phyloP scores from a whole-genome alignment of 1,140 invertebrate genomes.

The Cardiocondyla obscurior region DNA sequence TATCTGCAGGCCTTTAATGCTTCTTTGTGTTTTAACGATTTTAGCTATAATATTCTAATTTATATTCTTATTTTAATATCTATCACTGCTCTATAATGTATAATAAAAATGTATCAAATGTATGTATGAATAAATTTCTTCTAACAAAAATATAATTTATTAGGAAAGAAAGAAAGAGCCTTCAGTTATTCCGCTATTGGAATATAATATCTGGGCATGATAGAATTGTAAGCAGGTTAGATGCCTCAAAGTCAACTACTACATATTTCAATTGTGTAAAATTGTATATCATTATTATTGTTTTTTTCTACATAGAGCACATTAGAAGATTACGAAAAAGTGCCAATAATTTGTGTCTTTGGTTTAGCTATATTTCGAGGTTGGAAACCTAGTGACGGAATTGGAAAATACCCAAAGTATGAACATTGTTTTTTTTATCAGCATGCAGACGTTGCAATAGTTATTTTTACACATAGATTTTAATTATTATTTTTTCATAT shows the following conservation, averaged over 20 bases:
- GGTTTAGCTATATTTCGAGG: constrained; percentile 96
- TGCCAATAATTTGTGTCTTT: constrained; percentile 94
- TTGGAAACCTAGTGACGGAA: constrained; percentile 91
- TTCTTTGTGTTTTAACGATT: no score
- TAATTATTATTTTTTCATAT: constrained; percentile 35
- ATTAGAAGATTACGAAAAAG: constrained; percentile 94
- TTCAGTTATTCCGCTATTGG: constrained; percentile 87
- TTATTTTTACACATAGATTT: not conserved
- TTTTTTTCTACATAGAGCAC: constrained; percentile 84
- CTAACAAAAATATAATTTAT: constrained; percentile 46
- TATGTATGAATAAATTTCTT: not conserved
- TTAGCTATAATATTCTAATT: not conserved
- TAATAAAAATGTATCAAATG: no score
- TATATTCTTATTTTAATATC: not conserved
- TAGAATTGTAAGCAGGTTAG: constrained; percentile 79
- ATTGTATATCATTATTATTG: not conserved
- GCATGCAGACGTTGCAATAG: not conserved
- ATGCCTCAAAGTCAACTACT: constrained; percentile 77
- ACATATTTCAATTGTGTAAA: not conserved
- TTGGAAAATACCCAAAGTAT: constrained; percentile 87
- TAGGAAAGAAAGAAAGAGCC: constrained; percentile 84
- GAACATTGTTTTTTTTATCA: constrained; percentile 48
- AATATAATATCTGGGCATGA: constrained; percentile 79
- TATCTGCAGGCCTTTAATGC: not conserved
- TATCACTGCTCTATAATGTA: not conserved